Base-by-base conservation (phyloP, 1,140 invertebrate species). In the Tetraneura akinire region DNA sequence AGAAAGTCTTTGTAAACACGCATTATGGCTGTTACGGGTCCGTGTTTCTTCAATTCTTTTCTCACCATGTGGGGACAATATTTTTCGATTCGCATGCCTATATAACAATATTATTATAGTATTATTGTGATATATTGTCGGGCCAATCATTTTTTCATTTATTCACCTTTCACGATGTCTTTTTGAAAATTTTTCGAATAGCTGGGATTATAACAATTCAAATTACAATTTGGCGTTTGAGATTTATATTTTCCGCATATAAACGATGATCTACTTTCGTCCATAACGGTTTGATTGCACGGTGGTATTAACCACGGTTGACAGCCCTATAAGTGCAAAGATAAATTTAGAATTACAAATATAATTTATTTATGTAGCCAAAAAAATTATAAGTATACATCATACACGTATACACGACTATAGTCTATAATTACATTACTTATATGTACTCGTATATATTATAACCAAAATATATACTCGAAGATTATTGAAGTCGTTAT, bases 21-120 rank as follows among this genome's bases (percentile, higher is more conserved):
- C 84, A 97, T 96, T 32, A 92, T 93, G 1, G 89, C 94, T 86
- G 96, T 94, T 1, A 97, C 92, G 2, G 96, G 95, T 18, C 96
- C 96, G 85, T 96, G 93, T 37, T 87, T 91, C 86, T 91, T 90
- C 47, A 97, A 90, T 86, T 97, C 82, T 11, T 80, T 66, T 80
- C 51, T 49, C 32, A 73, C 45, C 14, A n/a, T 18, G n/a, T 29
- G 42, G 9, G 66, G n/a, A 37, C 29, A 70, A 42, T 14, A 37
- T 16, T 37, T 70, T 70, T 18, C 37, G 42, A 42, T 42, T 6
- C 37, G 29, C 42, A 18, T 70, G 10, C 23, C 29, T 42, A n/a
- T 21, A 32, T 32, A 5, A 23, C 9, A 26, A n/a, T 32, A 26
- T 64, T 26, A 11, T n/a, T n/a, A 10, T 11, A n/a, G 29, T n/a